Percentiles rank a stretch among this genome's conserved stretches.
Conservation (phyloP, 2,888 invertebrate genomes). For the Himalopsyche japonica region DNA sequence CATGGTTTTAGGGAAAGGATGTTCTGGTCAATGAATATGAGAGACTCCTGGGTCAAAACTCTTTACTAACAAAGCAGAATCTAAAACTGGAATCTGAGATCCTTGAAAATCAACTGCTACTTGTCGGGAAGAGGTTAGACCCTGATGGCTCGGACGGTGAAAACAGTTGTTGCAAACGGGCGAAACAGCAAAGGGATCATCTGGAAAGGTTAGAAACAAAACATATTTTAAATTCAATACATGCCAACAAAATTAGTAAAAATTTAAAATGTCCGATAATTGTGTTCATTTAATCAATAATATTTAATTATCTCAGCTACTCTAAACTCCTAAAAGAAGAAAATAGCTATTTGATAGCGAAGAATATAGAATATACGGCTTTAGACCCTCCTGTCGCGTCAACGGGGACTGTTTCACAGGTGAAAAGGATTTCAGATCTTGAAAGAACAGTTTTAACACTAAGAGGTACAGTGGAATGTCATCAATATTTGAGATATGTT, state of each 20-base stretch:
- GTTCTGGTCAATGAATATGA: slow-evolving; percentile 60
- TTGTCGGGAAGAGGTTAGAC: slow-evolving; percentile 43
- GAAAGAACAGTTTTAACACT: slow-evolving; percentile 59
- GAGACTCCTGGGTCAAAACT: slow-evolving; percentile 59
- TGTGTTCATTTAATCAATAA: no score
- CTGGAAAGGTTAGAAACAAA: slow-evolving; percentile 25
- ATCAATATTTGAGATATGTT: not conserved
- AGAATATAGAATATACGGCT: slow-evolving; percentile 42
- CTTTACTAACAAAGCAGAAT: slow-evolving; percentile 56
- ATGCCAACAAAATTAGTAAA: no score
- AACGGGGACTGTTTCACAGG: slow-evolving; percentile 19
- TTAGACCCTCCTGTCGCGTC: not conserved
- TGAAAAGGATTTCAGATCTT: slow-evolving; percentile 53
- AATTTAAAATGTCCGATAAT: not conserved
- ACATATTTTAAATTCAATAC: not conserved
- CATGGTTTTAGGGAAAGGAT: slow-evolving; percentile 54
- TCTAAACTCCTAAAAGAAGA: slow-evolving; percentile 66
- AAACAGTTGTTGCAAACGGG: slow-evolving; percentile 51
- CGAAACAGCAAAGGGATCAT: slow-evolving; percentile 28
- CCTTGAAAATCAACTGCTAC: slow-evolving; percentile 51
- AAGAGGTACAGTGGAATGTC: slow-evolving; percentile 47
- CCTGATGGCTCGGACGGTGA: slow-evolving; percentile 44
- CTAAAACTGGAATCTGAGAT: slow-evolving; percentile 55
- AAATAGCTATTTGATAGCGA: slow-evolving; percentile 56
- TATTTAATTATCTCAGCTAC: slow-evolving; percentile 58